Evolutionary conservation across 2,888 invertebrate genomes (phyloP).

Genomic region (Tetragnatha montana): DNA sequence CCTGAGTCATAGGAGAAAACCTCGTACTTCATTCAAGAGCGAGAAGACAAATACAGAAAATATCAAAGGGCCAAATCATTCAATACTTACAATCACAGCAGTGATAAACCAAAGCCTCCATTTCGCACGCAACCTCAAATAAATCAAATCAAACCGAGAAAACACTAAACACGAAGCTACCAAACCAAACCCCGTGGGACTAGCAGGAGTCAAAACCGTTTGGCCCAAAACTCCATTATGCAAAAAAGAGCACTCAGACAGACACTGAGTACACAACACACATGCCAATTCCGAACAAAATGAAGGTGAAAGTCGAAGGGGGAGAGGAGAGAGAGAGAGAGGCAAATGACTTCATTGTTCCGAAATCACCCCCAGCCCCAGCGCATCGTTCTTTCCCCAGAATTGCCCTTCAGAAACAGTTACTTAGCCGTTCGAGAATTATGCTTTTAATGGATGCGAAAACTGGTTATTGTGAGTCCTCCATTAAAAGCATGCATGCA

Average conservation of each 20-base stretch:
- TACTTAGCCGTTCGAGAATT: constrained; percentile 44
- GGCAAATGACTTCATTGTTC: constrained; percentile 37
- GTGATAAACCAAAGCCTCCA: not conserved
- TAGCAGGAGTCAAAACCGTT: not conserved
- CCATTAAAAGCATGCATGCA: constrained; percentile 54
- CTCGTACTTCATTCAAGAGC: no score
- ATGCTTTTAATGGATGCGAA: constrained; percentile 50
- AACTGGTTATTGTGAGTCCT: constrained; percentile 45
- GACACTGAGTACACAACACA: not conserved
- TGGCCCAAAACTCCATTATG: not conserved
- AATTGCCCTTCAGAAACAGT: constrained; percentile 25
- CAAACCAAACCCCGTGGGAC: not conserved
- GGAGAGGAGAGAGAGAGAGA: not conserved
- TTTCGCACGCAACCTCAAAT: not conserved
- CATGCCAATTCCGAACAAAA: not conserved
- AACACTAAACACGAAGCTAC: not conserved
- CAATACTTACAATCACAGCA: not conserved
- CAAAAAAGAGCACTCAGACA: not conserved
- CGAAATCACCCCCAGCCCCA: constrained; percentile 19
- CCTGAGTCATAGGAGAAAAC: no score
- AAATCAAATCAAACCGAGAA: not conserved
- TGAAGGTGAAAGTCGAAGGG: constrained; percentile 2
- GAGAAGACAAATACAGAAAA: no score
- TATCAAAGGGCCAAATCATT: no score
- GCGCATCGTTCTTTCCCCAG: constrained; percentile 9